phyloP scores from a whole-genome alignment of 2,113 vertebrate species.

The Orycteropus afer region DNA sequence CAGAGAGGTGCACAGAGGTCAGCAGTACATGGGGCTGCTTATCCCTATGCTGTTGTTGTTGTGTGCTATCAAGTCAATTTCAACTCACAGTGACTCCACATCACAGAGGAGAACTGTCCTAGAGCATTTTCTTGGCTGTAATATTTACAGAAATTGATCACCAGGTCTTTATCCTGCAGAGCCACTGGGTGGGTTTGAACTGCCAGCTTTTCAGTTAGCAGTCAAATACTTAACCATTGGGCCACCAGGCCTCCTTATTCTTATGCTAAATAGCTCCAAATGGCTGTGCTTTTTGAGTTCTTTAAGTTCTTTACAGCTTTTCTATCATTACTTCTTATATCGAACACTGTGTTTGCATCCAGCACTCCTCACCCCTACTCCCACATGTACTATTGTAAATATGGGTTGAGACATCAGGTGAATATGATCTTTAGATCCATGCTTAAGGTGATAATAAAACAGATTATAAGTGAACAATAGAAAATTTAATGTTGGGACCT shows the following conservation, averaged over 20 bases:
- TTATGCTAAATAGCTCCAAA: neutral
- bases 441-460: neutral
- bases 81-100: neutral
- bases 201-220: neutral
- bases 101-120: neutral
- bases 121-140: neutral
- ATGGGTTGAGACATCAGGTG: neutral
- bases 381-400: neutral
- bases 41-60: neutral
- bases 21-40: neutral
- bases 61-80: neutral
- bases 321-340: neutral
- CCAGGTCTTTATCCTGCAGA: neutral
- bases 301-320: neutral
- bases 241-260: neutral
- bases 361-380: neutral
- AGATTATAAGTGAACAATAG: neutral
- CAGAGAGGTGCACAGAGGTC: neutral
- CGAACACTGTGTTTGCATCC: neutral
- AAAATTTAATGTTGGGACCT: slow-evolving; percentile 1
- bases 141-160: neutral
- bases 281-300: neutral
- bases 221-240: neutral
- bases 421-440: neutral
- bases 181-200: neutral